These are phyloP conservation scores for Drepanosiphum platanoidis DNA, from an alignment of 2,888 invertebrate species.

Conservation along the genomic window DNA sequence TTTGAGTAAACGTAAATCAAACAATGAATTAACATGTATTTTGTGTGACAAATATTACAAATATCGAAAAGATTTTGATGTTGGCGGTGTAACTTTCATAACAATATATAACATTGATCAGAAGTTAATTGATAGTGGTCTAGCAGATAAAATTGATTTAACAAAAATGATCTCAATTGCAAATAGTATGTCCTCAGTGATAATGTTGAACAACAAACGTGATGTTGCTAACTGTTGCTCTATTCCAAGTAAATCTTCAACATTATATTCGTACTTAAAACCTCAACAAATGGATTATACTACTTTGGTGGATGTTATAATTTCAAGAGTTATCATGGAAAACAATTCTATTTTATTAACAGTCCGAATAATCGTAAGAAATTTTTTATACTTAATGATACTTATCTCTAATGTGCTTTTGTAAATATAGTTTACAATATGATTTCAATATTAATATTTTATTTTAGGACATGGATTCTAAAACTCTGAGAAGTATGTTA, in stretches of 20 bases:
- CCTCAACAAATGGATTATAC: slow-evolving; percentile 30
- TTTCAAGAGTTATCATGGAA: slow-evolving; percentile 21
- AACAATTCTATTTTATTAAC: slow-evolving; percentile 30
- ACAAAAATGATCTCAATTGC: slow-evolving; percentile 30
- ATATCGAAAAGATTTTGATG: slow-evolving; percentile 37
- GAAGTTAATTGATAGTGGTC: not conserved
- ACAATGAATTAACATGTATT: not conserved
- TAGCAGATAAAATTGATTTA: not conserved
- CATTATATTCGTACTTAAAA: not conserved
- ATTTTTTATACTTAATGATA: not conserved
- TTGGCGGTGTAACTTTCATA: slow-evolving; percentile 35
- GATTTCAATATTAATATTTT: slow-evolving; percentile 5
- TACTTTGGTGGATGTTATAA: not conserved
- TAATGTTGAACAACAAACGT: not conserved
- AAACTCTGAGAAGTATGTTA: not conserved
- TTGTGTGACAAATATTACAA: slow-evolving; percentile 40
- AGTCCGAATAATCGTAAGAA: slow-evolving; percentile 37
- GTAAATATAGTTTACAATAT: not conserved
- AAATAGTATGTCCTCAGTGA: slow-evolving; percentile 32
- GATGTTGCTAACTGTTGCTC: not conserved
- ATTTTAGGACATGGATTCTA: slow-evolving; percentile 40
- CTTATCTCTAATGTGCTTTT: not conserved
- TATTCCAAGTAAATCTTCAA: not conserved
- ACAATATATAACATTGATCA: slow-evolving; percentile 35
- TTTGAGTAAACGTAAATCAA: slow-evolving; percentile 39